Evolutionary conservation across 2,888 invertebrate genomes (phyloP), one percentile per base, ranked within the genome.

Genomic region (Harpalus rubripes): DNA sequence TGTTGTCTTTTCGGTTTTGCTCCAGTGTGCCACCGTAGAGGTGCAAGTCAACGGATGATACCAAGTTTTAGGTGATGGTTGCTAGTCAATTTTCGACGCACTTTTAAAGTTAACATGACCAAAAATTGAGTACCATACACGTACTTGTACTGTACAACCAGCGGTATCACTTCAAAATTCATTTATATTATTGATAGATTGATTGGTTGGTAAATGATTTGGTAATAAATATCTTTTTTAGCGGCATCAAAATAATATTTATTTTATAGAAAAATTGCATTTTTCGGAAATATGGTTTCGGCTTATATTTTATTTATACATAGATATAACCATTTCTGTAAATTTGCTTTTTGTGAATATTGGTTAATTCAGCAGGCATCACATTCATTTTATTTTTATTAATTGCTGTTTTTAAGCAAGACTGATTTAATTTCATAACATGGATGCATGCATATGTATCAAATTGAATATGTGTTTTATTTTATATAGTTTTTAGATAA

Each of bases 51-150:
- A 78, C 63, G 44, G 80, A 63, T 80, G 80, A 41, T 63, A 80
- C 61, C 63, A 80, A 63, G 63, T 80, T 68, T 68, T 81, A 81
- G 88, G 88, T 88, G 87, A 89, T 88, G 89, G 90, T 90, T 90
- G 90, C 90, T 90, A 90, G 91, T 91, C 90, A 90, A 89, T 90
- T 89, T 89, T 88, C 74, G 74, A 76, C 63, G 63, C 83, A 83
- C 59, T 83, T 86, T 78, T 85, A 78, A 78, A 78, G 56, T 78
- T 78, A 78, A 58, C 78, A 78, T 78, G 78, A 78, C 78, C 58
- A 78, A 78, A 78, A 78, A 78, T 52, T 74, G 72, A 74, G 58
- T 56, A 78, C 56, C 78, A 78, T 78, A 78, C 58, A 78, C 78
- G 78, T 58, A 78, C 78, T 78, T 78, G 56, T 78, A 78, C 78